A percentile compares a stretch with the other conserved stretches of the same genome.
These are phyloP conservation scores for Crambe crambe DNA, from an alignment of 37 sponge, comb jelly and placozoan genomes.

Conservation along the genomic window DNA sequence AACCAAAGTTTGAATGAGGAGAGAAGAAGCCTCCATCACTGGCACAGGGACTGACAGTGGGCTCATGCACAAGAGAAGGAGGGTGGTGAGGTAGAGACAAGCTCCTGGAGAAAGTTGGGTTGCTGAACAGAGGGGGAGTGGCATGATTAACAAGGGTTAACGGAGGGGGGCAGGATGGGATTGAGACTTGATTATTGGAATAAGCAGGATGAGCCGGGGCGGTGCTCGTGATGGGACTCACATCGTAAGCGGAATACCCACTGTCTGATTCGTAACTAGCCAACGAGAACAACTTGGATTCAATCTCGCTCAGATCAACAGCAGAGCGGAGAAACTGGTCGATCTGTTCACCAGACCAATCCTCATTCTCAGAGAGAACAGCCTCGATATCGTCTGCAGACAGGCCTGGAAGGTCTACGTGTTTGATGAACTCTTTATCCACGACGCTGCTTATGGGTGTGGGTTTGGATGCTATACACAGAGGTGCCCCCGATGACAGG, in stretches of 20 bases:
- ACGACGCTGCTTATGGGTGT: background rate
- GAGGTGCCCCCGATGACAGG: slow-evolving; percentile 11
- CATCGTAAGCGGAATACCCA: slow-evolving; percentile 64
- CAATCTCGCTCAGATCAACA: slow-evolving; percentile 49
- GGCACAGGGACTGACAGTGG: slow-evolving; percentile 14
- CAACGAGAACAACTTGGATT: slow-evolving; percentile 23
- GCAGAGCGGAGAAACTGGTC: slow-evolving; percentile 40
- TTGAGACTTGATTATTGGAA: background rate
- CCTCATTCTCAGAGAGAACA: slow-evolving; percentile 40
- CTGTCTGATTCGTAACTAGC: slow-evolving; percentile 64
- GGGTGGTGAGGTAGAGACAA: background rate
- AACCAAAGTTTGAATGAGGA: background rate
- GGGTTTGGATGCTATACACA: background rate
- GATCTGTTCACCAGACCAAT: slow-evolving; percentile 65
- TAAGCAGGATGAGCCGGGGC: slow-evolving; percentile 3
- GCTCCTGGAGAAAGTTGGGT: background rate
- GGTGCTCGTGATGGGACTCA: slow-evolving; percentile 40
- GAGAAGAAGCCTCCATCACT: slow-evolving; percentile 15
- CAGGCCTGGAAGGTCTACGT: slow-evolving; percentile 48
- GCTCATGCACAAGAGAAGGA: background rate
- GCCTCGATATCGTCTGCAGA: slow-evolving; percentile 55
- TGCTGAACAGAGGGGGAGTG: slow-evolving; percentile 6
- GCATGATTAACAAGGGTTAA: background rate
- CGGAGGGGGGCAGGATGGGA: background rate
- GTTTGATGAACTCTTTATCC: slow-evolving; percentile 33